phyloP scores from a whole-genome alignment of 2,113 vertebrate genomes.

The Hippocampus zosterae region DNA sequence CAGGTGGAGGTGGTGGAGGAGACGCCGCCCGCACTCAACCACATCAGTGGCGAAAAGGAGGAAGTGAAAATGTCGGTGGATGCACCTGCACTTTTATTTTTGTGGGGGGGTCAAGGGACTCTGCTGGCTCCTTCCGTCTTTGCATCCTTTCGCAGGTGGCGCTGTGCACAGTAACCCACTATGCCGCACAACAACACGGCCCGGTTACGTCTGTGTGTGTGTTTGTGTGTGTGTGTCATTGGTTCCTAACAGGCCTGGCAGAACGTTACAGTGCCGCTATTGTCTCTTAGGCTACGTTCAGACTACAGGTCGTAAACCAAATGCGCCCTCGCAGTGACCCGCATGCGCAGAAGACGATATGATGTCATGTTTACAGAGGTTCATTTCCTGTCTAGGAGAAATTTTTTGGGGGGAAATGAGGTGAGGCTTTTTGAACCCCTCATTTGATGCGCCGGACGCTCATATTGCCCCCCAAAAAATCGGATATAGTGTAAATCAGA shows the following conservation, averaged over 20 bases:
- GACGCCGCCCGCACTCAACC: conserved; percentile 61
- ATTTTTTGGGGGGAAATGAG: no score
- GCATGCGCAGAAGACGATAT: no score
- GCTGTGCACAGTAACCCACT: conserved; percentile 2
- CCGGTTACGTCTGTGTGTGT: conserved; percentile 27
- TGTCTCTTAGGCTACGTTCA: conserved; percentile 1
- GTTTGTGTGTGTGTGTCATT: conserved; percentile 43
- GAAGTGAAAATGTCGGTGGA: conserved; percentile 97
- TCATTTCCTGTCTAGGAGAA: no score
- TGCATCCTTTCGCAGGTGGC: conserved; percentile 8
- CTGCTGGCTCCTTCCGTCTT: conserved; percentile 19
- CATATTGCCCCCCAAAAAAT: no score
- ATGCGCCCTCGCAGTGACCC: no score
- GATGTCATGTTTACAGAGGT: no score
- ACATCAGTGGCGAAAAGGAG: conserved; percentile 88
- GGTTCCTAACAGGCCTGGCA: conserved; percentile 30
- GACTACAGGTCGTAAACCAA: no score
- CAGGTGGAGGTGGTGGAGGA: conserved; percentile 49
- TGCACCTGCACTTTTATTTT: conserved; percentile 28
- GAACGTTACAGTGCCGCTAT: not conserved
- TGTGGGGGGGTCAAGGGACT: conserved; percentile 25
- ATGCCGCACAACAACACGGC: not conserved
- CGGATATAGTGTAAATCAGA: no score
- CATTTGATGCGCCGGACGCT: no score
- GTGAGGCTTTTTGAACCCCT: no score